phyloP scores from a whole-genome alignment of 2,797 vertebrate species.

The Anabas testudineus region DNA sequence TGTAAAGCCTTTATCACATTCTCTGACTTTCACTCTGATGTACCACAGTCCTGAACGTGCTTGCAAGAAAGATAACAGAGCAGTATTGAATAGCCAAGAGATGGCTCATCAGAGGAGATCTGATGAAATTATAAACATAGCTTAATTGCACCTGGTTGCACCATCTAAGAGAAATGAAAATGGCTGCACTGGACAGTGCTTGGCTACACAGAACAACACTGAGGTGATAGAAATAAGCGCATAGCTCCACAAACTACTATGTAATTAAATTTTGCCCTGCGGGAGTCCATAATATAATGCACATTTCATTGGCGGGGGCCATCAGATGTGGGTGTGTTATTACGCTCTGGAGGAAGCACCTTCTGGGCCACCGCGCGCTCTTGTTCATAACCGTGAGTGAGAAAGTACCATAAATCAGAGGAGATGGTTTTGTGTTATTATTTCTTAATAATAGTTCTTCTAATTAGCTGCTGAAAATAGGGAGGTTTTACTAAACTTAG shows the following conservation, averaged over 20 bases:
- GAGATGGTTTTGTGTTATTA: constrained; percentile 46
- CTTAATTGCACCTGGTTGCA: constrained; percentile 70
- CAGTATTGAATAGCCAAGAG: constrained; percentile 53
- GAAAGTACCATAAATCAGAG: constrained; percentile 61
- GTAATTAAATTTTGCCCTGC: constrained; percentile 81
- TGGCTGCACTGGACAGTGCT: constrained; percentile 57
- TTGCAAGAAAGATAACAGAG: constrained; percentile 31
- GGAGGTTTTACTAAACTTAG: constrained; percentile 54
- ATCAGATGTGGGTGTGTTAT: constrained; percentile 70
- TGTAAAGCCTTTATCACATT: background rate
- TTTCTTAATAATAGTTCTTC: constrained; percentile 38
- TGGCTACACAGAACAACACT: constrained; percentile 60
- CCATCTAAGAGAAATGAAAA: constrained; percentile 75
- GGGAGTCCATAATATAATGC: constrained; percentile 83
- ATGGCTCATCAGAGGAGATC: constrained; percentile 64
- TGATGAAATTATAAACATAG: constrained; percentile 78
- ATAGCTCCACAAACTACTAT: constrained; percentile 69
- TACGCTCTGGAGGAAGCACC: constrained; percentile 58
- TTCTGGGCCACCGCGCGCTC: constrained; percentile 12
- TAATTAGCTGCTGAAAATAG: constrained; percentile 52
- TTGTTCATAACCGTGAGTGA: constrained; percentile 60
- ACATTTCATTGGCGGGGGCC: constrained; percentile 81
- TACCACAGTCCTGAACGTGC: background rate
- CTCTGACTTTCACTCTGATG: background rate
- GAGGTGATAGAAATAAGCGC: constrained; percentile 52